Evolutionary conservation across 2,797 vertebrate species (phyloP), one percentile per base, ranked within the genome.

Genomic region (Sphenopsis melanotis): DNA sequence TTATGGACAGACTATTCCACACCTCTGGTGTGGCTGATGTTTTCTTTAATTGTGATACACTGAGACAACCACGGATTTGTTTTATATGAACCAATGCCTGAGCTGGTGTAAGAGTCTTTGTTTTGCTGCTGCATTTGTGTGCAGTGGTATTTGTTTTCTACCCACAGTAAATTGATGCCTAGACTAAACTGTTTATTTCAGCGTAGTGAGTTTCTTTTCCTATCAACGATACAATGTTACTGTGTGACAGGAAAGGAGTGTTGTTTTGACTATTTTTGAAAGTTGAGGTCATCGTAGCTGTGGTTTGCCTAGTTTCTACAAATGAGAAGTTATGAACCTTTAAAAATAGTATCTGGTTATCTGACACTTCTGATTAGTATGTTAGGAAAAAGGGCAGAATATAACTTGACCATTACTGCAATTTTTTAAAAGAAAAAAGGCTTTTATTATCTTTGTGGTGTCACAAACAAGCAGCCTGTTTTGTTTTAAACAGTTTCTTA

Each of bases 161-260:
- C 34, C 52, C 41, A 21, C 36, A 64, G 24, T 85, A 89, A 92
- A 77, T 64, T 42, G 60, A 74, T 79, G 56, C 64, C 37, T 80
- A 87, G 84, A 68, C 89, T 93, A 89, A 94, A 85, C 46, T 80
- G 82, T 96, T 96, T 89, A 39, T 87, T 89, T 85, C 70, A 83
- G 82, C 2, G 1, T 63, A 30, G 23, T 59, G 36, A n/a, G 41
- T 90, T 95, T 59, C 26, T 90, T 87, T 93, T 83, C 75, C 76
- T 87, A 2, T 85, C 71, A 87, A 61, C 57, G 82, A 57, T 49
- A 49, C 66, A 64, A 2, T 80, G 44, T 77, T 87, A 16, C 50
- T 63, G 21, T 60, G 49, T 85, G 89, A 95, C 81, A 85, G 95
- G 91, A 94, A 93, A 80, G 18, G 69, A 91, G 53, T 6, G 1